Evolutionary conservation across 1,140 invertebrate species (phyloP), one percentile per base, ranked within the genome.

Genomic region (Drosophila gunungcola): DNA sequence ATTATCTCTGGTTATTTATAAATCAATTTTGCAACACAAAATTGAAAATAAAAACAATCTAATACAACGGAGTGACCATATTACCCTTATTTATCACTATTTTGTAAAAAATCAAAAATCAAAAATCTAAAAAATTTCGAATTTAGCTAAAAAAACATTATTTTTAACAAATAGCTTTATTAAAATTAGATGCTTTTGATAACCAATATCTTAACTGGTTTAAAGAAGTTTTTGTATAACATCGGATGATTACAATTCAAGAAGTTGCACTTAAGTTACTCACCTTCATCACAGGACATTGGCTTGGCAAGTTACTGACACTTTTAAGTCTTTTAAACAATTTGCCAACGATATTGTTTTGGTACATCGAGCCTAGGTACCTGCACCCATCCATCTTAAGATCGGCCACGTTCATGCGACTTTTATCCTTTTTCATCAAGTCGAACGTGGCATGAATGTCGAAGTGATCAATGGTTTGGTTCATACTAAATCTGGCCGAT

Each of bases 311-410:
- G 51, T 65, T 75, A 46, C 69, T 74, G 3, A 16, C 6, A 2
- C 3, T 16, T n/a, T 52, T 80, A 7, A 80, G 16, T 2, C 65
- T 55, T 21, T 51, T 62, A 0, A 70, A 65, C n/a, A 77, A 41
- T 12, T 52, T 73, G 4, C 55, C 67, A 13, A 62, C 5, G 2
- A 85, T 48, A 43, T 58, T 73, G 16, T 38, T 57, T 12, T 39
- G 12, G n/a, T 67, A 51, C 5, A 68, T 16, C 1, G 54, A 38
- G 2, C 32, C 9, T 9, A 86, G 32, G 32, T 72, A 82, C 10
- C 65, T 86, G 70, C 82, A 86, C 3, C 83, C 78, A 34, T 88
- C 70, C 34, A 88, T 34, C 36, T 76, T 55, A 1, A 48, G 4
- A 3, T 48, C 13, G 0, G 53, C 57, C 2, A 86, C 4, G 16